Evolutionary conservation across 1,140 invertebrate species (phyloP).

Genomic region (Pseudachorutes palmiensis): DNA sequence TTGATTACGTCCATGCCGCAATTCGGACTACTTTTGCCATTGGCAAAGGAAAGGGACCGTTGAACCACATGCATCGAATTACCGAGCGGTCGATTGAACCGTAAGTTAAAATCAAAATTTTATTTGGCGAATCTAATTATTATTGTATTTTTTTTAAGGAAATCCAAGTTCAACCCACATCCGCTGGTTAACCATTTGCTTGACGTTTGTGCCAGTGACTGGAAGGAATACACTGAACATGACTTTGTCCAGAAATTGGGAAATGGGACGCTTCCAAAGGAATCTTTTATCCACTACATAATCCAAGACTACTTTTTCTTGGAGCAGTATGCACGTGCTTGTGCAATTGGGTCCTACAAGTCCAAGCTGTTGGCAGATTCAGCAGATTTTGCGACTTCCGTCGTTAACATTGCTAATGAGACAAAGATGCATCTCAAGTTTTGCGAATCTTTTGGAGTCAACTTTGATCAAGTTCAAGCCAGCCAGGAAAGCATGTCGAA

Average conservation of each 20-base stretch:
- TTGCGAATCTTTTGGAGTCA: background rate
- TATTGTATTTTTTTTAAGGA: background rate
- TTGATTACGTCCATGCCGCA: slow-evolving; percentile 8
- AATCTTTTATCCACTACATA: slow-evolving; percentile 4
- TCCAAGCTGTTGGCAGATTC: background rate
- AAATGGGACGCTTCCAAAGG: slow-evolving; percentile 6
- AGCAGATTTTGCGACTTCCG: background rate
- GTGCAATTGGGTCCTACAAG: background rate
- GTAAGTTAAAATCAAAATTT: background rate
- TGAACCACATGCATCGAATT: slow-evolving; percentile 2
- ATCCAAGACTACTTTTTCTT: slow-evolving; percentile 13
- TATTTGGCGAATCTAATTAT: background rate
- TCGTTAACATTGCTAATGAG: slow-evolving; percentile 2
- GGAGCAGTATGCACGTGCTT: background rate
- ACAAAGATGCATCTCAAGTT: slow-evolving; percentile 4
- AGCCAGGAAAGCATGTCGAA: slow-evolving; percentile 1
- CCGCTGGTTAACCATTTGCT: background rate
- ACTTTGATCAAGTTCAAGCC: background rate
- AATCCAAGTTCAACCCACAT: background rate
- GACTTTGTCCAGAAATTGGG: background rate
- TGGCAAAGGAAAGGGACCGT: background rate
- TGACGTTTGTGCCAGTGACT: background rate
- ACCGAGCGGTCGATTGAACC: background rate
- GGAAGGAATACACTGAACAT: slow-evolving; percentile 14
- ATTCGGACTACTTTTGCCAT: background rate